Percentiles rank a stretch among this genome's conserved stretches.
phyloP scores from a whole-genome alignment of 1,140 invertebrate genomes.

The Riptortus pedestris region DNA sequence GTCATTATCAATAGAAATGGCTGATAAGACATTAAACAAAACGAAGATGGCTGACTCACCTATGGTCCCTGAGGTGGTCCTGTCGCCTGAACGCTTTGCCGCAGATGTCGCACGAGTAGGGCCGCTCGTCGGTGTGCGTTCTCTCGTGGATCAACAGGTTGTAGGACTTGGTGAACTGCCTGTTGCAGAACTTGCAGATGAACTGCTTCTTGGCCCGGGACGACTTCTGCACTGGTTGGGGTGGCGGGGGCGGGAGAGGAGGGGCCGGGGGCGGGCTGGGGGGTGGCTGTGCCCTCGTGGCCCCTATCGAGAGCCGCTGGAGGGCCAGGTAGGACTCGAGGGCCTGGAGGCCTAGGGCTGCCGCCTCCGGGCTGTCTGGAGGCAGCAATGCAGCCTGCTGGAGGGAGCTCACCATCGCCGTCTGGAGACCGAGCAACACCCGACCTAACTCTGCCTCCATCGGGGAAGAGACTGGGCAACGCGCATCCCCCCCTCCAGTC shows the following conservation, averaged over 20 bases:
- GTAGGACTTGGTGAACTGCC: slow-evolving; percentile 96
- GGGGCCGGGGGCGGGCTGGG: slow-evolving; percentile 43
- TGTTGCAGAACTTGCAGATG: slow-evolving; percentile 87
- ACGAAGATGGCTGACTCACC: too few species aligned
- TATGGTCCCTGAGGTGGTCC: slow-evolving; percentile 43
- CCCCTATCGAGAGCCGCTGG: slow-evolving; percentile 50
- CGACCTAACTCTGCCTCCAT: slow-evolving; percentile 28
- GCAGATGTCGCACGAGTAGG: slow-evolving; percentile 96
- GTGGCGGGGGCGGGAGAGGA: slow-evolving; percentile 45
- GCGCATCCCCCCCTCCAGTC: not conserved
- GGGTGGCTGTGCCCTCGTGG: slow-evolving; percentile 42
- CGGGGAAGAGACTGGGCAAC: not conserved
- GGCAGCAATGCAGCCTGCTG: slow-evolving; percentile 64
- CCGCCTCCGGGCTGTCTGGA: slow-evolving; percentile 62
- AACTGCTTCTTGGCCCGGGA: slow-evolving; percentile 61
- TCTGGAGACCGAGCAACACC: slow-evolving; percentile 62
- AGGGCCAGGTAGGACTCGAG: slow-evolving; percentile 70
- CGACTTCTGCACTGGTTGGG: slow-evolving; percentile 38
- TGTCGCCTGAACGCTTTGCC: slow-evolving; percentile 55
- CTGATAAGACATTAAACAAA: too few species aligned
- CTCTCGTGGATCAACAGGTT: slow-evolving; percentile 94
- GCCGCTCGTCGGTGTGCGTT: slow-evolving; percentile 94
- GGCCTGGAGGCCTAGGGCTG: slow-evolving; percentile 68
- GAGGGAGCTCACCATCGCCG: slow-evolving; percentile 61
- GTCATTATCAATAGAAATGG: too few species aligned